Evolutionary conservation across 2,888 invertebrate genomes (phyloP), one percentile per base, ranked within the genome.

Genomic region (Cheilosia grossa): DNA sequence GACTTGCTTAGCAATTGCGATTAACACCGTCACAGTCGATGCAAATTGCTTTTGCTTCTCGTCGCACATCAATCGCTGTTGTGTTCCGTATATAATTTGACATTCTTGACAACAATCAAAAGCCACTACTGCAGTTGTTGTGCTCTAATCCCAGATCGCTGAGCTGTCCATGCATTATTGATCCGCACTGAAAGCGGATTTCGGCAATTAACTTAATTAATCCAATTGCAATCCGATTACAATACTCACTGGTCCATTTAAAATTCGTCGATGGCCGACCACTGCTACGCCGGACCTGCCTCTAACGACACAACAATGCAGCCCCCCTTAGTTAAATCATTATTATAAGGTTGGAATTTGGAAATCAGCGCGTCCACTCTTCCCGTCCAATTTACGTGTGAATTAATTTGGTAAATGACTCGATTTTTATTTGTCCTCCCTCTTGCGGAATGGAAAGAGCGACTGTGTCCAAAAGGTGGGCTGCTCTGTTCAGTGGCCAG

Each of bases 171-270:
- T 85, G 72, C 85, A 85, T 85, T 81, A 81, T 81, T 81, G 75
- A 85, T 80, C 69, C 27, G 63, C 56, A 61, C 61, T 67, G 61
- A 72, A 81, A 75, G 81, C 77, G 81, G 85, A 85, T 85, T 81
- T 81, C 21, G 42, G 67, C 77, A 85, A 85, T 85, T 85, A 85
- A 85, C 72, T 85, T 81, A 85, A 85, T 85, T 85, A 81, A 85
- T 85, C 77, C 75, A 80, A 85, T 81, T 9, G 9, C 9, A 9
- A 27, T 27, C 75, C 75, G 74, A 61, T 59, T 51, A 69, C 80
- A 80, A 63, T 77, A 70, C 27, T 21, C 53, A 13, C n/a, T 19
- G 17, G 44, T 37, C 21, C 54, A 24, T 69, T 73, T 56, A 81
- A 81, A 81, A 75, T 81, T 73, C 40, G 58, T 61, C 51, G 42